Conservation (phyloP, 2,888 invertebrate species). For the Ichneumon xanthorius region DNA sequence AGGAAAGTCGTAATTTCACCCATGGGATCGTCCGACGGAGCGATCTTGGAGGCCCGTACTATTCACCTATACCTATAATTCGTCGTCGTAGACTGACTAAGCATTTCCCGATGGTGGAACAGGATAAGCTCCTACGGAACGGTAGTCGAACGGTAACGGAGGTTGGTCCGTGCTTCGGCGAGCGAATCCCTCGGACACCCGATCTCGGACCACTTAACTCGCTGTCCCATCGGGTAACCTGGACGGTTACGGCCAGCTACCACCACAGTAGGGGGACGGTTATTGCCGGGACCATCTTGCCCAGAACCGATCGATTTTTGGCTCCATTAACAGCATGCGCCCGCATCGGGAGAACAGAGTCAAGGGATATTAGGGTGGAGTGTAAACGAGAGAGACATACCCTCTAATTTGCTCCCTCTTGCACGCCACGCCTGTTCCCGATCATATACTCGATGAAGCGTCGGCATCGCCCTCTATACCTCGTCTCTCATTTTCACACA, state of each 20-base stretch:
- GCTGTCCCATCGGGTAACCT: conserved; percentile 71
- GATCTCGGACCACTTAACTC: conserved; percentile 76
- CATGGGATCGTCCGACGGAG: conserved; percentile 24
- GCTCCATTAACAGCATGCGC: conserved; percentile 64
- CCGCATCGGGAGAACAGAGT: conserved; percentile 10
- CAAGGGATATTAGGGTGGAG: neutral
- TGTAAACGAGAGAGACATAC: conserved; percentile 29
- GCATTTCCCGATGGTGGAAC: conserved; percentile 74
- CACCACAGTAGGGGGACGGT: conserved; percentile 41
- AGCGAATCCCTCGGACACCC: conserved; percentile 71
- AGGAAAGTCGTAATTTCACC: conserved; percentile 48
- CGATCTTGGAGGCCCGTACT: conserved; percentile 27
- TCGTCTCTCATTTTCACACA: conserved; percentile 7
- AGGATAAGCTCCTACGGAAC: conserved; percentile 65
- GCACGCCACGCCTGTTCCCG: conserved; percentile 41
- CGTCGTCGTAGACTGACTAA: conserved; percentile 77
- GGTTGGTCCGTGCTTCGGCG: conserved; percentile 63
- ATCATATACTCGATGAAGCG: conserved; percentile 35
- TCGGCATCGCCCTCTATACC: conserved; percentile 18
- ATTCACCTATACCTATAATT: conserved; percentile 72
- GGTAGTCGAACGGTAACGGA: conserved; percentile 29
- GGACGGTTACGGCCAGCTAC: conserved; percentile 45
- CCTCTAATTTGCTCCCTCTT: conserved; percentile 63
- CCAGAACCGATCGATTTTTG: conserved; percentile 69
- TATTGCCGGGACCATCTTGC: conserved; percentile 69